Conservation (phyloP, 1,140 invertebrate genomes). For the Drosophila tristis region DNA sequence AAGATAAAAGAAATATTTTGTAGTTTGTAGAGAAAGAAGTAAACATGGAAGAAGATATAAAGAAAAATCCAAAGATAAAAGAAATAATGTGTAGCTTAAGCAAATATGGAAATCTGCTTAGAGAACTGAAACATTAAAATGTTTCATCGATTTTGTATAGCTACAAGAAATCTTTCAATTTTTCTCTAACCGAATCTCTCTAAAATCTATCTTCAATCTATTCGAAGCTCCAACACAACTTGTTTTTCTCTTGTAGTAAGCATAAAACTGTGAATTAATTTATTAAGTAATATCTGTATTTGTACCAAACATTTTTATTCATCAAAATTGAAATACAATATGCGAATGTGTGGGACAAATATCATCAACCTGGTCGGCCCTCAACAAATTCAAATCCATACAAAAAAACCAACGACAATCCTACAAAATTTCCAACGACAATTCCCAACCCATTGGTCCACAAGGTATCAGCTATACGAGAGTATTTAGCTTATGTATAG, state of each 20-base stretch:
- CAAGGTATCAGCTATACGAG: slow-evolving; percentile 26
- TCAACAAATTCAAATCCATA: slow-evolving; percentile 40
- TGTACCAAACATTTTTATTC: slow-evolving; percentile 67
- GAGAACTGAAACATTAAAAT: too few species aligned
- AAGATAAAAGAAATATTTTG: too few species aligned
- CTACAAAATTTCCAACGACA: slow-evolving; percentile 42
- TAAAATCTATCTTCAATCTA: too few species aligned
- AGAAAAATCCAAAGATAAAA: too few species aligned
- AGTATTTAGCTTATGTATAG: slow-evolving; percentile 3
- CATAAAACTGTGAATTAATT: neutral
- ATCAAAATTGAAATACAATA: slow-evolving; percentile 53
- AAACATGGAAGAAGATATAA: too few species aligned
- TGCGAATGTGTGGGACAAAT: slow-evolving; percentile 36
- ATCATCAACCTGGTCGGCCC: slow-evolving; percentile 28
- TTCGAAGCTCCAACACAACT: too few species aligned
- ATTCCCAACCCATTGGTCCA: slow-evolving; percentile 60
- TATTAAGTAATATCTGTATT: slow-evolving; percentile 12
- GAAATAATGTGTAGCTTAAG: too few species aligned
- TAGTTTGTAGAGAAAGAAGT: too few species aligned
- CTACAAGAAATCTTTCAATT: too few species aligned
- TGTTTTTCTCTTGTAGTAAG: neutral
- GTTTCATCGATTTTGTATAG: too few species aligned
- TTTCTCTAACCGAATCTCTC: too few species aligned
- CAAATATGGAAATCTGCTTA: too few species aligned
- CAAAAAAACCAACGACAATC: slow-evolving; percentile 15